These are phyloP conservation scores for Sebastes flavidus DNA, from an alignment of 2,797 vertebrate genomes.

Conservation along the genomic window DNA sequence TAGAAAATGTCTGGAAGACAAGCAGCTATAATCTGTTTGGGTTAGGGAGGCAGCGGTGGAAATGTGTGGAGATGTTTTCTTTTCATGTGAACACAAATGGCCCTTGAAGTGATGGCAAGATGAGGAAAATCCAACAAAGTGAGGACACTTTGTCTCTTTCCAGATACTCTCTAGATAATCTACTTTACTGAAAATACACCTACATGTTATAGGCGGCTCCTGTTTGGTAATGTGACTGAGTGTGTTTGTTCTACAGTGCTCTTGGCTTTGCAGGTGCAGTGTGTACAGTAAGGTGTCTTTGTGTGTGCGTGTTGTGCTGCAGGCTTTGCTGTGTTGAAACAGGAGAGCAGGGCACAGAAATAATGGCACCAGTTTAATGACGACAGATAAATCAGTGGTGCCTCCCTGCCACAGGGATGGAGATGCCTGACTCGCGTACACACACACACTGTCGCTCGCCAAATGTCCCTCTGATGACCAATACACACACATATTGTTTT, in stretches of 20 bases:
- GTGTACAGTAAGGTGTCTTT: constrained; percentile 22
- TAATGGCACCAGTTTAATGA: constrained; percentile 93
- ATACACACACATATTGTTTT: constrained; percentile 23
- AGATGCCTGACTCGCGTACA: constrained; percentile 73
- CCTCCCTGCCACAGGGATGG: constrained; percentile 92
- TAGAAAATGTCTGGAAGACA: constrained; percentile 66
- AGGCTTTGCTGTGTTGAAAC: constrained; percentile 81
- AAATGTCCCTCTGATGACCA: constrained; percentile 53
- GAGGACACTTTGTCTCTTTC: background rate
- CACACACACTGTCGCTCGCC: constrained; percentile 1
- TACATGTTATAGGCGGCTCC: constrained; percentile 15
- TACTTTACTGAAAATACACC: background rate
- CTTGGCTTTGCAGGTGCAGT: constrained; percentile 17
- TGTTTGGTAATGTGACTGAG: background rate
- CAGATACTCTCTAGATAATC: background rate
- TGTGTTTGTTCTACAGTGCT: background rate
- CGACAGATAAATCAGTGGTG: constrained; percentile 94
- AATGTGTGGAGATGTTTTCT: constrained; percentile 17
- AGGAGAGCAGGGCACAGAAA: constrained; percentile 87
- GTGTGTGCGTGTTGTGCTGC: constrained; percentile 67
- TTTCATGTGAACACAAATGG: background rate
- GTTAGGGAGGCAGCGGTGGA: constrained; percentile 20
- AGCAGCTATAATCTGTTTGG: constrained; percentile 38
- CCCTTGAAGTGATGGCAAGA: background rate
- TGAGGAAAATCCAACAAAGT: background rate